These are phyloP conservation scores for Saccopteryx leptura DNA, from an alignment of 2,113 vertebrate genomes.

Conservation along the genomic window DNA sequence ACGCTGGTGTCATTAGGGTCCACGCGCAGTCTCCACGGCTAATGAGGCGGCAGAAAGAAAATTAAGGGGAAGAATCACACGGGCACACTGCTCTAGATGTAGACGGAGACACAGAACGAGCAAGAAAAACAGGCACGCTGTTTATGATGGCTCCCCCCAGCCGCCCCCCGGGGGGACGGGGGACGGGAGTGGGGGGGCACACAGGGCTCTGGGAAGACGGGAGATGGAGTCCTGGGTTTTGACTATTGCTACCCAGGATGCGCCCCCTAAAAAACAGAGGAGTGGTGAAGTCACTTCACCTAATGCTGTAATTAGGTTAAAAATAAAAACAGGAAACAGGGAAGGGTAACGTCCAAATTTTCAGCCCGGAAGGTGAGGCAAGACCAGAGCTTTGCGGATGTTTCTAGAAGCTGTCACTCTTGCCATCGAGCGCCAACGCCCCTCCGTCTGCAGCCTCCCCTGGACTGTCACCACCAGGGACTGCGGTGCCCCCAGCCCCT, in stretches of 20 bases:
- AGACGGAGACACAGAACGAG: slow-evolving; percentile 69
- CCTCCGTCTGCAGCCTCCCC: background rate
- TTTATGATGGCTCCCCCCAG: accelerated
- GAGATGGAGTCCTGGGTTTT: background rate
- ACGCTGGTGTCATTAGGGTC: slow-evolving; percentile 76
- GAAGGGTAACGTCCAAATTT: accelerated
- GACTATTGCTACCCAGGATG: background rate
- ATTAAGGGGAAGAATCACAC: slow-evolving; percentile 79
- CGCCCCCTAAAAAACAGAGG: accelerated
- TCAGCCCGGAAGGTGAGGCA: background rate
- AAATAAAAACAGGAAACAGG: no score
- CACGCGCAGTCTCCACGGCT: slow-evolving; percentile 61
- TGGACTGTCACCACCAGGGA: accelerated
- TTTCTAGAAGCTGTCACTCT: background rate
- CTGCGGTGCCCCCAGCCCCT: accelerated
- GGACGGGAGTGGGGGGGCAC: accelerated
- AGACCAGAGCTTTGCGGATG: background rate
- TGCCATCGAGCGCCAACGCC: accelerated
- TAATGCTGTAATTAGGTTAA: background rate
- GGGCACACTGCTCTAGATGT: slow-evolving; percentile 69
- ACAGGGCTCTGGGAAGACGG: accelerated
- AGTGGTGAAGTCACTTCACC: accelerated
- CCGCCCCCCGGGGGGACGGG: background rate
- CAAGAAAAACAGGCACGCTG: background rate
- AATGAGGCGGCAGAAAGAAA: slow-evolving; percentile 86